Evolutionary conservation across 35 echinoderm and acorn worm genomes (phyloP), one percentile per base, ranked within the genome.

Genomic region (Apostichopus californicus): DNA sequence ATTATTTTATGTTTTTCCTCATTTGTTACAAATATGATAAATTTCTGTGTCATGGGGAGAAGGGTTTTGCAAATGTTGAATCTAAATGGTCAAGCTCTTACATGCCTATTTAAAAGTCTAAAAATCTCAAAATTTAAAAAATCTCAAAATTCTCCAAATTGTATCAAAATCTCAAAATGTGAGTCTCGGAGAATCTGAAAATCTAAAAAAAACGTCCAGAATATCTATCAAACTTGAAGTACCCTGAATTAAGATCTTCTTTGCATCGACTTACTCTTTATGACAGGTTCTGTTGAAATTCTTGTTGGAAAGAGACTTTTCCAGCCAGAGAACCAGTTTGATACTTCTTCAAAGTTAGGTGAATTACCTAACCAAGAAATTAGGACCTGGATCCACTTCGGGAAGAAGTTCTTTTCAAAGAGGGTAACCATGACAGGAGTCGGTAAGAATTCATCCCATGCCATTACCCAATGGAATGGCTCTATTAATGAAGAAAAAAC

Each of bases 351-450:
- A 88, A 93, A 99, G 92, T 99, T 96, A 7, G 97, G 97, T 21
- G 78, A 93, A 88, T 99, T 95, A 53, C 90, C 90, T 7, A 96
- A 88, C 95, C 97, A 96, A 18, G 93, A 96, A 70, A 93, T 93
- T 9, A 99, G 77, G 55, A 96, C 95, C 88, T 96, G 93, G 2
- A 99, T 83, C 95, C 97, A 99, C 80, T 96, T 96, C 14, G 97
- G 95, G 65, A 99, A 95, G 92, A 99, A 99, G 60, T 99, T 93
- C 54, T 96, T 95, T 92, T 96, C 95, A 87, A 98, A 96, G 20
- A 99, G 79, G 9, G 91, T 82, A 0, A 94, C 95, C 91, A 99
- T 78, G 9, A 93, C 93, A 0, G 95, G 93, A 22, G 79, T 86
- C n/a, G 97, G 95, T 22, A 96, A 56, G 57, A 99, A 94, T 23